Evolutionary conservation across 30 jellyfish, hydroid and myxozoan species (phyloP), one percentile per base, ranked within the genome.

Genomic region (Aurelia aurita complex sp. Pacific): DNA sequence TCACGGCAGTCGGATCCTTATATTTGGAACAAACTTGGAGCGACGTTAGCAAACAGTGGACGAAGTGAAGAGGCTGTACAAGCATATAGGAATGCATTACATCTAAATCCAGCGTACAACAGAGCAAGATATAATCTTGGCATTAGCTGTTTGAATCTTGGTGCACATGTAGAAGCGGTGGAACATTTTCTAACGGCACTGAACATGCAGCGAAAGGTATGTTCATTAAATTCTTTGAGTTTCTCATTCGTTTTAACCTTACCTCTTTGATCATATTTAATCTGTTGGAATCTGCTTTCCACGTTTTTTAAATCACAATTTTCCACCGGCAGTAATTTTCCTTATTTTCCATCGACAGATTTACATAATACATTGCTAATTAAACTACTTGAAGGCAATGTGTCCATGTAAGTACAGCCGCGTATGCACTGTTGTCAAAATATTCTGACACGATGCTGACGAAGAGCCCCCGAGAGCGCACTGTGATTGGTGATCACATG

Each of bases 41-140:
- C 98, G 8, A 92, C 98, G 50, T 67, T 92, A 46, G 98, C 98
- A 12, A 92, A 92, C 88, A 80, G 98, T 67, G 98, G 98, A 0
- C 96, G 90, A 12, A 92, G 98, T 63, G 98, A 68, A 40, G 98
- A 92, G 69, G 98, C 98, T 29, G 91, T 92, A 8, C 92, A 87
- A 33, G 96, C 98, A 10, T 92, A 92, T 88, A 73, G 97, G 29
- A 69, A 92, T 32, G 98, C 98, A 17, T 72, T 92, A 64, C 89
- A 83, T 1, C 61, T 92, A 65, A 88, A 88, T 36, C 98, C 98
- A 16, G 98, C 96, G n/a, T 92, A 81, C 75, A 87, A 89, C 77
- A 91, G 98, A 61, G 86, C 96, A 0, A 90, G 98, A 59, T 92
- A 92, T 64, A 92, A 92, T 78, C 89, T 92, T n/a, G 98, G 98